Evolutionary conservation across 2,888 invertebrate species (phyloP), one percentile per base, ranked within the genome.

Genomic region (Cistogaster globosa): DNA sequence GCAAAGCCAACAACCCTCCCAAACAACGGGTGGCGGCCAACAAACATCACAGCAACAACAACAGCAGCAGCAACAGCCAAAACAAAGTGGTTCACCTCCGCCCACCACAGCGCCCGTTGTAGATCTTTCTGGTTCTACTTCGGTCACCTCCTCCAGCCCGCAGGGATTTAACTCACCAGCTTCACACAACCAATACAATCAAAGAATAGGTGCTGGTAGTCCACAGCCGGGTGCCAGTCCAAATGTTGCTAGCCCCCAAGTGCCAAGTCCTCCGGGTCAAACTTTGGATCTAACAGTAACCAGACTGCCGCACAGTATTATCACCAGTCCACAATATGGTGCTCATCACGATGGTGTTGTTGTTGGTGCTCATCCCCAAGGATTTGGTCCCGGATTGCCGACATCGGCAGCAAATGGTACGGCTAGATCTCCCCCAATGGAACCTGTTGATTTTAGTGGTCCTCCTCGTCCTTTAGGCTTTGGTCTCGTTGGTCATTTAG

Each of bases 241-340:
- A 87, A 95, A 96, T 91, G 95, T 96, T 88, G 96, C 97, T 91
- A 97, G 97, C 93, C 97, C 97, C 87, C 97, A 97, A 94, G 97
- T 97, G 93, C 97, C 97, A 91, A 97, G 97, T 94, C 97, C 97
- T 87, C 97, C 97, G 94, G 97, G 97, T 89, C 97, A 97, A 93
- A 97, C 97, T 89, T 94, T 97, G 92, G 97, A 97, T 94, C 95
- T 97, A 92, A 97, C 97, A 93, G 97, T 97, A 89, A 97, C 96
- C 93, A 94, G 97, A 93, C 94, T 97, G 93, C 95, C 96, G 92
- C 96, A 97, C 94, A 96, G 92, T 84, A 92, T 92, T 79, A 91
- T 92, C 67, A 94, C 94, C 82, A 94, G 94, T 91, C 94, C 95
- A 53, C 94, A 94, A 90, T 95, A 95, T 91, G 89, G 93, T 93